Percentiles rank a stretch among this genome's conserved stretches.
phyloP scores from a whole-genome alignment of 2,888 invertebrate genomes.

The Apamea sordens region DNA sequence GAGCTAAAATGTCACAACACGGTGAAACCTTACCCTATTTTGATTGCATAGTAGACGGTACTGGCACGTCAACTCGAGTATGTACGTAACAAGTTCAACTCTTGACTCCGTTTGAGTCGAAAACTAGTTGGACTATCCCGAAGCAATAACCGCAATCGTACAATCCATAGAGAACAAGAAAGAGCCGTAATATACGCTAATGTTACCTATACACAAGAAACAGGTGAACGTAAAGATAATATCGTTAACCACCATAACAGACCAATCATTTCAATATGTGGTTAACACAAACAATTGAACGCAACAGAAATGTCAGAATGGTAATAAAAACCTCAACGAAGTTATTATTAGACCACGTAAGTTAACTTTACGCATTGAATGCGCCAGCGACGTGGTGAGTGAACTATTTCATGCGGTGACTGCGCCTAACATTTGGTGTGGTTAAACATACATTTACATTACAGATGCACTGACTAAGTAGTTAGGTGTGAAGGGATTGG shows the following conservation, averaged over 20 bases:
- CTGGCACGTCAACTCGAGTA: not conserved
- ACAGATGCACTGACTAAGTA: conserved; percentile 34
- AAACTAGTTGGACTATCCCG: not conserved
- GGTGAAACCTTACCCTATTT: not conserved
- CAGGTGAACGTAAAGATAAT: conserved; percentile 11
- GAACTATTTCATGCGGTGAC: conserved; percentile 52
- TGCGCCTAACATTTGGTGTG: conserved; percentile 48
- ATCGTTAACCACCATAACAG: conserved; percentile 18
- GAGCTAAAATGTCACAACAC: not conserved
- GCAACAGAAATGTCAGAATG: conserved; percentile 44
- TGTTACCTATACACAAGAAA: not conserved
- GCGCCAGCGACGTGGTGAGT: conserved; percentile 37
- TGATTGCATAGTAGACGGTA: not conserved
- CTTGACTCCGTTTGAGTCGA: conserved; percentile 11
- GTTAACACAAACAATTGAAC: conserved; percentile 40
- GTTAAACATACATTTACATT: conserved; percentile 51
- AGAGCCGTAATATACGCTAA: not conserved
- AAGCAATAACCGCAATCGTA: not conserved
- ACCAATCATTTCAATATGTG: conserved; percentile 33
- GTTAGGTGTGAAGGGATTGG: conserved; percentile 35
- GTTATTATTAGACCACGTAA: conserved; percentile 50
- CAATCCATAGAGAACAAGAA: not conserved
- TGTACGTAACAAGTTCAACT: not conserved
- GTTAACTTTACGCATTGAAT: conserved; percentile 40
- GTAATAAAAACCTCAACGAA: conserved; percentile 54